phyloP scores from a whole-genome alignment of 37 sponge, comb jelly and placozoan genomes.

The Cliona cf. orientalis region DNA sequence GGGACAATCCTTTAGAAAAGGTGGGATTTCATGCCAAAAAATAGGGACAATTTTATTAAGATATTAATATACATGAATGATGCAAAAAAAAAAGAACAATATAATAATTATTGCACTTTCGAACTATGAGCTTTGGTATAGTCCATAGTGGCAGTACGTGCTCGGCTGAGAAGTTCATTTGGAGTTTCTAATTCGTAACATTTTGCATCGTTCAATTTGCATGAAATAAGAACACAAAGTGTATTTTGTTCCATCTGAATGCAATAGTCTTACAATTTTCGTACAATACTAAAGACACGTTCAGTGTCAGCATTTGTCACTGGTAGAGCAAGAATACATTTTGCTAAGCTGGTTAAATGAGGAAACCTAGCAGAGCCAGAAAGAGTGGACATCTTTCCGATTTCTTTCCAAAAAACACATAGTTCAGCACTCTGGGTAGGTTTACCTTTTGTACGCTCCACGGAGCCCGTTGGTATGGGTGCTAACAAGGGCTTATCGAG shows the following conservation, averaged over 20 bases:
- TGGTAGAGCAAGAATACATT: slow-evolving; percentile 10
- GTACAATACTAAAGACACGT: slow-evolving; percentile 11
- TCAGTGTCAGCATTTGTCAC: slow-evolving; percentile 26
- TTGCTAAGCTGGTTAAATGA: background rate
- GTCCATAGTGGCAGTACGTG: too few species aligned
- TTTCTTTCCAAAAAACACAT: too few species aligned
- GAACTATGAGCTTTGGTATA: too few species aligned
- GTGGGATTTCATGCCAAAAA: too few species aligned
- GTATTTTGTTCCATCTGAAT: slow-evolving; percentile 33
- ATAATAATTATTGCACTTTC: too few species aligned
- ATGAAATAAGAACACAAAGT: slow-evolving; percentile 29
- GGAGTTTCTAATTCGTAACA: slow-evolving; percentile 2
- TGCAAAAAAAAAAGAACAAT: too few species aligned
- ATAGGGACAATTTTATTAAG: too few species aligned
- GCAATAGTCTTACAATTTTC: slow-evolving; percentile 31
- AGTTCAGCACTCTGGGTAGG: too few species aligned
- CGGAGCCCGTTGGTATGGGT: background rate
- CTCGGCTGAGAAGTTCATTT: background rate
- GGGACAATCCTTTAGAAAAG: too few species aligned
- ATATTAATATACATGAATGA: too few species aligned
- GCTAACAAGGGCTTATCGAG: too few species aligned
- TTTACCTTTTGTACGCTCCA: background rate
- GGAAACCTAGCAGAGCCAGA: background rate
- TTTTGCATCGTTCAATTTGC: slow-evolving; percentile 23
- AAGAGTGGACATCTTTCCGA: background rate